Base-by-base conservation (phyloP, 2,888 invertebrate genomes). In the Didymodactylos carnosus region DNA sequence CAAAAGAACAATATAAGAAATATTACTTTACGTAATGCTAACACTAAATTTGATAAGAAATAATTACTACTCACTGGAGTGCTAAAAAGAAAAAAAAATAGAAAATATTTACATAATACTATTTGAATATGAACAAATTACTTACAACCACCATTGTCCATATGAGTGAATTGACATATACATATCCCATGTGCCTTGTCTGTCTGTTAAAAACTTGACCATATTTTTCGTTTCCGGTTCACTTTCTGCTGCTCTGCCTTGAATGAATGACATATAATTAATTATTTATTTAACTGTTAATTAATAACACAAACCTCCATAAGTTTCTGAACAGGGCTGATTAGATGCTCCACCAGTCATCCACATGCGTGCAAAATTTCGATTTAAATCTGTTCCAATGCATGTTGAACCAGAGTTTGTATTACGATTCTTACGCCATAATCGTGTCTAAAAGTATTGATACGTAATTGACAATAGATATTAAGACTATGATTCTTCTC, bases 381-480 rank as follows among this genome's bases (percentile, higher is more conserved):
- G 84, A 80, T 90, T 89, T 1, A 88, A 85, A 80, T 90, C 89
- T 1, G 89, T 89, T 0, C 90, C 90, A 49, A 87, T 86, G 80
- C 90, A 90, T 70, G 72, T 53, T 23, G 71, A 73, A 25, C n/a
- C 19, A 23, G 16, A 29, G 16, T 29, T 69, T 43, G 40, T 27
- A 11, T 53, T 53, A 14, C 80, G 77, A 72, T 79, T 80, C 69
- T 80, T 80, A 25, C 80, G 76, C 80, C 80, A 80, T 72, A 80
- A 69, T 35, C 80, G 76, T 73, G 79, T 78, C 76, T 77, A 53
- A 10, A 73, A 39, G 25, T 14, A n/a, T n/a, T 39, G 16, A 69
- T n/a, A 8, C 13, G 6, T 3, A 19, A n/a, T 3, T 13, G 16
- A 43, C 27, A 27, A 25, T 11, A 8, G 11, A 29, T 8, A 53